A percentile compares a stretch with the other conserved stretches of the same genome.
Conservation (phyloP, 2,113 vertebrate species). For the Ceuthmochares aereus region DNA sequence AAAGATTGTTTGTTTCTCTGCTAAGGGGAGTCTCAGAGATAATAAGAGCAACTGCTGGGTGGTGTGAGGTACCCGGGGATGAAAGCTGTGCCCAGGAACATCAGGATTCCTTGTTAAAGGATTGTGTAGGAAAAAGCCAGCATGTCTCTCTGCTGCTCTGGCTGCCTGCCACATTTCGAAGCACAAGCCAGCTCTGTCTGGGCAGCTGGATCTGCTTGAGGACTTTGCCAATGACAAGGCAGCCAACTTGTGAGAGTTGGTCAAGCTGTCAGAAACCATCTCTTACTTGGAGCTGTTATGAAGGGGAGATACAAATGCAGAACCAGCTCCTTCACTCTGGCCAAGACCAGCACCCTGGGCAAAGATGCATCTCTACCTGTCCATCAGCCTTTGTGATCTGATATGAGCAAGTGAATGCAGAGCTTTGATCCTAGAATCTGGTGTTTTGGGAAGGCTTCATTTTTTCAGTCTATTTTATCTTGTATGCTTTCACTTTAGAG, state of each 20-base stretch:
- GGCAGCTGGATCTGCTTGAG: slow-evolving; percentile 53
- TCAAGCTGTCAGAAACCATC: slow-evolving; percentile 18
- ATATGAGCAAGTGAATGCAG: not conserved
- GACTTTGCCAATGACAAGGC: slow-evolving; percentile 34
- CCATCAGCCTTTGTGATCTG: not conserved
- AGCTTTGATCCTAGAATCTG: not conserved
- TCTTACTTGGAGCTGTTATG: not conserved
- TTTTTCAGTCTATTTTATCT: not conserved
- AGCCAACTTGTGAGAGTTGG: slow-evolving; percentile 43
- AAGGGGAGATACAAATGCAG: not conserved
- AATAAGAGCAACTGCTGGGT: not conserved
- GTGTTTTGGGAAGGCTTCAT: not conserved
- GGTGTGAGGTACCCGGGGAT: not conserved
- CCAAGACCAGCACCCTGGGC: not conserved
- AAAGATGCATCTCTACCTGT: not conserved
- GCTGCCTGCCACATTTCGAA: slow-evolving; percentile 11
- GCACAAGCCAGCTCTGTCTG: slow-evolving; percentile 18
- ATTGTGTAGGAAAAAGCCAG: slow-evolving; percentile 9
- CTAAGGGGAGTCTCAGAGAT: not conserved
- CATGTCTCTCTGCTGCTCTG: slow-evolving; percentile 37
- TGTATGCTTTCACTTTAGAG: not conserved
- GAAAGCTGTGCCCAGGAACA: slow-evolving; percentile 43
- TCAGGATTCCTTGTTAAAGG: slow-evolving; percentile 47
- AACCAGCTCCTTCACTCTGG: not conserved
- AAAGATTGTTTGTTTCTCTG: not conserved